phyloP scores from a whole-genome alignment of 2,888 invertebrate species.

The Oscheius sp. region DNA sequence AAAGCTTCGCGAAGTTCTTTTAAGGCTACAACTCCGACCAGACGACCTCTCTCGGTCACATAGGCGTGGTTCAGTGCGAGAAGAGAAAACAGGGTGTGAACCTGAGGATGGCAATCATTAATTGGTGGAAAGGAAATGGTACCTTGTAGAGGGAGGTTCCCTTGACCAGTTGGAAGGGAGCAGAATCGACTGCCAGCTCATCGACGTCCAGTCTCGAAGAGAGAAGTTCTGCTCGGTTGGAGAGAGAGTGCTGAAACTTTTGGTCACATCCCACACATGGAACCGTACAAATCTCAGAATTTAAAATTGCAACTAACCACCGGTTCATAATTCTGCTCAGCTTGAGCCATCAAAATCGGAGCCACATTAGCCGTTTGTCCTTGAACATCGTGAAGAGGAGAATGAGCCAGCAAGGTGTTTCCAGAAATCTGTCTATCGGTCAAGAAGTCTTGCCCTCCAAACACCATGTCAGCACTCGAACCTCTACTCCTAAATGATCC shows the following conservation, averaged over 20 bases:
- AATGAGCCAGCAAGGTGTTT: constrained; percentile 66
- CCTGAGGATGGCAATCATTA: constrained; percentile 80
- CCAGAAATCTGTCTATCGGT: constrained; percentile 66
- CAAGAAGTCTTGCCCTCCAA: constrained; percentile 44
- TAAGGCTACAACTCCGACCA: constrained; percentile 94
- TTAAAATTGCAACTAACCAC: constrained; percentile 26
- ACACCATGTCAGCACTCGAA: constrained; percentile 27
- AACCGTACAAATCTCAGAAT: no score
- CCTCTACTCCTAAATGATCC: constrained; percentile 39
- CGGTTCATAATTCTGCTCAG: constrained; percentile 37
- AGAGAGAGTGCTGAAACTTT: constrained; percentile 55
- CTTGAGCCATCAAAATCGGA: constrained; percentile 54
- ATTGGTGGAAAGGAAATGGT: no score
- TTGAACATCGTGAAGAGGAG: constrained; percentile 67
- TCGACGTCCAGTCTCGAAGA: constrained; percentile 70
- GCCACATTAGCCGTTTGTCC: constrained; percentile 51
- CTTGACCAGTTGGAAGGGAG: constrained; percentile 75
- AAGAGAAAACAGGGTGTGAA: constrained; percentile 97
- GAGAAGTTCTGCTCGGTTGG: constrained; percentile 58
- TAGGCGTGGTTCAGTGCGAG: constrained; percentile 97
- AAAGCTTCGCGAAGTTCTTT: constrained; percentile 80
- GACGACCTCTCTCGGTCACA: constrained; percentile 92
- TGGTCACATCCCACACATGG: no score
- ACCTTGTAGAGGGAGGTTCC: constrained; percentile 72
- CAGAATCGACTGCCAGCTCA: constrained; percentile 87